phyloP scores from a whole-genome alignment of 2,888 invertebrate genomes.

The Chouioia cunea region DNA sequence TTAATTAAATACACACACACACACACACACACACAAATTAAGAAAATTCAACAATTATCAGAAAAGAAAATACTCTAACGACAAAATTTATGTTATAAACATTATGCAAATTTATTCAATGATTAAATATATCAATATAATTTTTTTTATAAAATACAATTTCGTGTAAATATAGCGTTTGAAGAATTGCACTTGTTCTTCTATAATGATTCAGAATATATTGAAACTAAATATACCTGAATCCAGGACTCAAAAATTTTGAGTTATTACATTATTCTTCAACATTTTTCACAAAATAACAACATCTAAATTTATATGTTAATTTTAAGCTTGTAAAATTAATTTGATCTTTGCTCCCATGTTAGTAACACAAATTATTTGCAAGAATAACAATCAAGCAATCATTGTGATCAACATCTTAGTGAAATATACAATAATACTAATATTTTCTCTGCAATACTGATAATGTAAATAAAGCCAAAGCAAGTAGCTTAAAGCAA shows the following conservation, averaged over 20 bases:
- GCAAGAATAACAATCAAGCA: conserved; percentile 19
- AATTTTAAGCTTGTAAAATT: conserved; percentile 7
- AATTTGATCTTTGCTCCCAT: conserved; percentile 6
- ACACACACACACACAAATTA: too few species aligned
- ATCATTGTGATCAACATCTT: conserved; percentile 6
- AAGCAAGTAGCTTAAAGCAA: conserved; percentile 14
- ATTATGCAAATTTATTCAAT: conserved; percentile 26
- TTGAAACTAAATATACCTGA: too few species aligned
- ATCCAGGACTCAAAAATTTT: too few species aligned
- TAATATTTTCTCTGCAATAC: conserved; percentile 34
- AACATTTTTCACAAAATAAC: not conserved
- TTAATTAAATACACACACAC: too few species aligned
- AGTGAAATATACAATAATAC: conserved; percentile 3
- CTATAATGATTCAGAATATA: too few species aligned
- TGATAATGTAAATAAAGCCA: conserved; percentile 19
- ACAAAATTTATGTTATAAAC: not conserved
- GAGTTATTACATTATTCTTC: too few species aligned
- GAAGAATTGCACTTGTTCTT: conserved; percentile 7
- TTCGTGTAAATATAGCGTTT: conserved; percentile 25
- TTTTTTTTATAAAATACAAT: not conserved
- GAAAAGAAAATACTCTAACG: too few species aligned
- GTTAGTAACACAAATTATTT: not conserved
- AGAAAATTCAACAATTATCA: too few species aligned
- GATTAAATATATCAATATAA: conserved; percentile 1
- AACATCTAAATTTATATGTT: not conserved